Conservation (phyloP, 2,888 invertebrate genomes). For the Stenotaenia linearis region DNA sequence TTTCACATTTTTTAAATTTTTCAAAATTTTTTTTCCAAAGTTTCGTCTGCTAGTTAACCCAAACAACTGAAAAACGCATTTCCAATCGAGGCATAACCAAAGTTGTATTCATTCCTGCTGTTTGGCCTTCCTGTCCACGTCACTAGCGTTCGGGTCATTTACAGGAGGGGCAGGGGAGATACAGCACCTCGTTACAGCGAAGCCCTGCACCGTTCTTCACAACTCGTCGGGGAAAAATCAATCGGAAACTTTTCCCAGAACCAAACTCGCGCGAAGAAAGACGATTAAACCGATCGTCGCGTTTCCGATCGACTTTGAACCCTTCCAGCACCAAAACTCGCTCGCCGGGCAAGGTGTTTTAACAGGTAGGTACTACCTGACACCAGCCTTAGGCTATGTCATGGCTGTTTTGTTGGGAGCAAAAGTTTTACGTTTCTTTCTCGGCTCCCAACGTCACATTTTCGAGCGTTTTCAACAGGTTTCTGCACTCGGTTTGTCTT, state of each 20-base stretch:
- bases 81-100: not conserved
- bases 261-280: not conserved
- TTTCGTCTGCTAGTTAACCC: not conserved
- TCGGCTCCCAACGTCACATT: too few species aligned
- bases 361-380: constrained; percentile 15
- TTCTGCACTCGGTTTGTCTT: not conserved
- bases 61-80: not conserved
- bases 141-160: constrained; percentile 12
- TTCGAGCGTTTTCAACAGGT: not conserved
- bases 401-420: not conserved
- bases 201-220: not conserved
- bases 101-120: constrained; percentile 17
- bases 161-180: constrained; percentile 10
- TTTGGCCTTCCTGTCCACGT: constrained; percentile 26
- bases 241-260: not conserved
- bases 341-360: not conserved
- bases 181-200: not conserved
- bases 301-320: not conserved
- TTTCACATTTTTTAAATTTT: not conserved
- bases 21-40: not conserved
- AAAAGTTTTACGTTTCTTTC: not conserved
- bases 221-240: not conserved
- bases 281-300: not conserved
- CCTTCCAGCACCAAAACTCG: not conserved
- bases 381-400: constrained; percentile 3